phyloP scores from a whole-genome alignment of 2,888 invertebrate species.

The Mimumesa dahlbomi region DNA sequence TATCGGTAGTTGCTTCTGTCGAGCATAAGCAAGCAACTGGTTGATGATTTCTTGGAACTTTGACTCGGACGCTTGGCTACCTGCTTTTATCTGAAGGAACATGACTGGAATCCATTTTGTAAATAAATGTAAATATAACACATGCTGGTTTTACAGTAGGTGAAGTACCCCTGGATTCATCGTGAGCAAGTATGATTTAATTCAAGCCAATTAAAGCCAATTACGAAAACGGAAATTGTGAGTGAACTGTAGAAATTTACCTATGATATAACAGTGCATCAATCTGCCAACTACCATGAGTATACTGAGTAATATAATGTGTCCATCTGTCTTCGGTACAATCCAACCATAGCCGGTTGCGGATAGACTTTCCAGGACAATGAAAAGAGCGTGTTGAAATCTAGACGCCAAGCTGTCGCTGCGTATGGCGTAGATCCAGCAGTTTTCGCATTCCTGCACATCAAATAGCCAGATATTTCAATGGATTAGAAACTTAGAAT shows the following conservation, averaged over 20 bases:
- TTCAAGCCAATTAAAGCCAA: not conserved
- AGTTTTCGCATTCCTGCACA: slow-evolving; percentile 65
- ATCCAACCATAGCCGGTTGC: slow-evolving; percentile 71
- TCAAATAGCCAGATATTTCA: no score
- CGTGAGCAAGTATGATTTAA: no score
- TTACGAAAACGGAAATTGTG: not conserved
- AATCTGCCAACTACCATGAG: slow-evolving; percentile 73
- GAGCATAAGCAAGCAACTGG: slow-evolving; percentile 78
- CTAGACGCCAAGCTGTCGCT: slow-evolving; percentile 35
- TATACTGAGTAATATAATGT: slow-evolving; percentile 66
- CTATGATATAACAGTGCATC: slow-evolving; percentile 72
- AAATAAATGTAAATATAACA: no score
- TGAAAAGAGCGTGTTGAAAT: slow-evolving; percentile 70
- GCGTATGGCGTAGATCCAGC: slow-evolving; percentile 63
- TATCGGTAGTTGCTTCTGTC: slow-evolving; percentile 77
- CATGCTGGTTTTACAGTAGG: no score
- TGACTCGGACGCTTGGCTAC: slow-evolving; percentile 70
- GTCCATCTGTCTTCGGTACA: slow-evolving; percentile 60
- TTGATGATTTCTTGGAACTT: slow-evolving; percentile 79
- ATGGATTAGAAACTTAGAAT: no score
- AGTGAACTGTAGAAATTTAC: slow-evolving; percentile 47
- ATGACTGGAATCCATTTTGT: slow-evolving; percentile 69
- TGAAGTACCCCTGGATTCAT: no score
- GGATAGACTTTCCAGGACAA: slow-evolving; percentile 73
- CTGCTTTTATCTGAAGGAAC: slow-evolving; percentile 71